Percentiles rank a stretch among this genome's conserved stretches.
Conservation (phyloP, 1,140 invertebrate genomes). For the Drosophila lacteicornis region DNA sequence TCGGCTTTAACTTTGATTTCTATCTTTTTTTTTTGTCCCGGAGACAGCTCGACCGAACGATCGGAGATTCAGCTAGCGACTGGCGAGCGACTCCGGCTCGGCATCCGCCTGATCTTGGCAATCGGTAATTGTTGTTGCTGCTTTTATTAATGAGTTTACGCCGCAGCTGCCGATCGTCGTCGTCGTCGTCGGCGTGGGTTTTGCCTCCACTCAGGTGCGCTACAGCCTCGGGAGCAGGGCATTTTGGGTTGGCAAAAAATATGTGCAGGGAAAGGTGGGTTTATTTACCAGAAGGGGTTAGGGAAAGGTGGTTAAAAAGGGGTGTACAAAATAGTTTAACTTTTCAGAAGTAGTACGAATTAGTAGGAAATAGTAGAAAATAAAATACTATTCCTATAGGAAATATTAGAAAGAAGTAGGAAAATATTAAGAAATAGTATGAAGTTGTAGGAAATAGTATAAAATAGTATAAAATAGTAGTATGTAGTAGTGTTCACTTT, state of each 20-base stretch:
- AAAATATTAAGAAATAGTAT: too few relatives aligned
- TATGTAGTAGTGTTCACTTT: too few relatives aligned
- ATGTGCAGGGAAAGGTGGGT: too few relatives aligned
- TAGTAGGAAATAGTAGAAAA: too few relatives aligned
- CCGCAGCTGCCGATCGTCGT: constrained; percentile 1
- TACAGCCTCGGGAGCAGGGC: constrained; percentile 6
- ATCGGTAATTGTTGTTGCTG: constrained; percentile 38
- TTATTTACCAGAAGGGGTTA: not conserved
- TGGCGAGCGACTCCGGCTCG: constrained; percentile 44
- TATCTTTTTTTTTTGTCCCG: not conserved
- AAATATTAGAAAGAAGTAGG: too few relatives aligned
- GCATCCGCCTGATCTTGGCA: constrained; percentile 25
- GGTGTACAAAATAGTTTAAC: too few relatives aligned
- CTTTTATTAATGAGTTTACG: constrained; percentile 68
- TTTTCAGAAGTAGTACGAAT: too few relatives aligned
- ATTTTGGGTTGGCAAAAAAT: not conserved
- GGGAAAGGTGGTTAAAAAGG: not conserved
- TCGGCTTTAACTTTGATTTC: not conserved
- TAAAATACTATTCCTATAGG: too few relatives aligned
- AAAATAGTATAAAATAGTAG: too few relatives aligned
- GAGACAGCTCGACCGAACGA: constrained; percentile 55
- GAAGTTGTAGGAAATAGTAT: too few relatives aligned
- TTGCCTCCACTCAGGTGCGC: constrained; percentile 37
- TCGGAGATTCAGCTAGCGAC: constrained; percentile 68
- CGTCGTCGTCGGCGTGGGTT: constrained; percentile 50